Conservation (phyloP, 2,113 vertebrate genomes). For the Onychostoma macrolepis region DNA sequence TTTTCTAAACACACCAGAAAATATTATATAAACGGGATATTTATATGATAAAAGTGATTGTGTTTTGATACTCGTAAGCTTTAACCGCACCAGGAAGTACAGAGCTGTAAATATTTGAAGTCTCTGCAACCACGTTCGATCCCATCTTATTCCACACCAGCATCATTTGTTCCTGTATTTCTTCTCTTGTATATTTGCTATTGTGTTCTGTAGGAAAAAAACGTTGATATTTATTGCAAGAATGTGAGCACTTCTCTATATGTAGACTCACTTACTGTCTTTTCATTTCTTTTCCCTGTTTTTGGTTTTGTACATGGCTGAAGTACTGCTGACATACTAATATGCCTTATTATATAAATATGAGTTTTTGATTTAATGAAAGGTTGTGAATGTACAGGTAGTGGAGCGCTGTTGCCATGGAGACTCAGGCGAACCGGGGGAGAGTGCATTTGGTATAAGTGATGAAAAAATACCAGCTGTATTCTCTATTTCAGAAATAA, state of each 20-base stretch:
- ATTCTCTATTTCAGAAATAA: slow-evolving; percentile 76
- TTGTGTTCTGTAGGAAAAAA: slow-evolving; percentile 67
- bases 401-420: slow-evolving; percentile 66
- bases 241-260: slow-evolving; percentile 46
- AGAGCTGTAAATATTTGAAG: slow-evolving; percentile 71
- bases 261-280: slow-evolving; percentile 52
- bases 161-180: slow-evolving; percentile 21
- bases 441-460: slow-evolving; percentile 63
- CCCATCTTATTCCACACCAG: slow-evolving; percentile 48
- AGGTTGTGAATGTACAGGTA: slow-evolving; percentile 66
- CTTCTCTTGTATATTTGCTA: slow-evolving; percentile 70
- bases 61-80: slow-evolving; percentile 79
- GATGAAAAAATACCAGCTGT: slow-evolving; percentile 72
- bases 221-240: slow-evolving; percentile 74
- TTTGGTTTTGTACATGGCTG: slow-evolving; percentile 60
- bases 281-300: slow-evolving; percentile 31
- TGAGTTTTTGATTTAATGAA: slow-evolving; percentile 64
- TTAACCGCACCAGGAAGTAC: slow-evolving; percentile 63
- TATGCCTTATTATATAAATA: slow-evolving; percentile 71
- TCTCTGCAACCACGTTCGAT: slow-evolving; percentile 58
- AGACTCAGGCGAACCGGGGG: slow-evolving; percentile 57
- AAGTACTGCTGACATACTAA: slow-evolving; percentile 70
- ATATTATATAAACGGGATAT: slow-evolving; percentile 63
- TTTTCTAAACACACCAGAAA: slow-evolving; percentile 56
- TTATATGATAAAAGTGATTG: slow-evolving; percentile 62